These are phyloP conservation scores for Bergia sp. DNA, from an alignment of 92 coral and sea anemone species.

Conservation along the genomic window DNA sequence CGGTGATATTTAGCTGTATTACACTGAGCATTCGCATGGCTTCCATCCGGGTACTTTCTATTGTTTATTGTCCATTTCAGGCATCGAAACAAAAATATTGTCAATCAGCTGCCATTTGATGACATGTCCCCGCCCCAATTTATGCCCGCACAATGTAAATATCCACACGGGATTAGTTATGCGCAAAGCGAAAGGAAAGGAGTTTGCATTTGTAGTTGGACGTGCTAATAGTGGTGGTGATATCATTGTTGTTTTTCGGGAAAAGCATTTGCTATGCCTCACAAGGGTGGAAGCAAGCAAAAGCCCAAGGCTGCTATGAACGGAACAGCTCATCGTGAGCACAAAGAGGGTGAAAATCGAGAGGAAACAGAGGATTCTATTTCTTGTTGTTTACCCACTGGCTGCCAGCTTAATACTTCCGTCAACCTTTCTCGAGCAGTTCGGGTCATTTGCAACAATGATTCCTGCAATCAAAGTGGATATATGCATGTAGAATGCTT, in stretches of 20 bases:
- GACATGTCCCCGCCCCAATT: conserved; percentile 36
- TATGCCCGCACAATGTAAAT: conserved; percentile 50
- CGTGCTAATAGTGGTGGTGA: conserved; percentile 68
- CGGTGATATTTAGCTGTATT: conserved; percentile 22
- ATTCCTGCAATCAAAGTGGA: conserved; percentile 82
- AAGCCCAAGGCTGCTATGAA: conserved; percentile 86
- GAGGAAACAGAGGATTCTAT: conserved; percentile 70
- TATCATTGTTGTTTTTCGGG: conserved; percentile 62
- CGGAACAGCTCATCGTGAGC: conserved; percentile 83
- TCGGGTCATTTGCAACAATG: conserved; percentile 96
- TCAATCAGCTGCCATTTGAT: conserved; percentile 44
- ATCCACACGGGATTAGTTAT: conserved; percentile 56
- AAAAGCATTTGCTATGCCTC: conserved; percentile 79
- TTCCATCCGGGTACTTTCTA: conserved; percentile 41
- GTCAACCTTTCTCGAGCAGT: conserved; percentile 81
- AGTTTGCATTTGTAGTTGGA: conserved; percentile 42
- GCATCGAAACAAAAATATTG: conserved; percentile 27
- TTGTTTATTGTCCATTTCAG: conserved; percentile 44
- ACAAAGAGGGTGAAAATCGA: conserved; percentile 45
- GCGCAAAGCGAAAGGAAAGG: conserved; percentile 28
- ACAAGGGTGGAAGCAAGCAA: conserved; percentile 84
- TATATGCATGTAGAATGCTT: conserved; percentile 97
- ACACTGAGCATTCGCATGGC: conserved; percentile 7
- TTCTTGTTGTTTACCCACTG: conserved; percentile 95
- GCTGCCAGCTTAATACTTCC: conserved; percentile 85